Evolutionary conservation across 1,140 invertebrate species (phyloP).

Genomic region (Cephus cinctus): DNA sequence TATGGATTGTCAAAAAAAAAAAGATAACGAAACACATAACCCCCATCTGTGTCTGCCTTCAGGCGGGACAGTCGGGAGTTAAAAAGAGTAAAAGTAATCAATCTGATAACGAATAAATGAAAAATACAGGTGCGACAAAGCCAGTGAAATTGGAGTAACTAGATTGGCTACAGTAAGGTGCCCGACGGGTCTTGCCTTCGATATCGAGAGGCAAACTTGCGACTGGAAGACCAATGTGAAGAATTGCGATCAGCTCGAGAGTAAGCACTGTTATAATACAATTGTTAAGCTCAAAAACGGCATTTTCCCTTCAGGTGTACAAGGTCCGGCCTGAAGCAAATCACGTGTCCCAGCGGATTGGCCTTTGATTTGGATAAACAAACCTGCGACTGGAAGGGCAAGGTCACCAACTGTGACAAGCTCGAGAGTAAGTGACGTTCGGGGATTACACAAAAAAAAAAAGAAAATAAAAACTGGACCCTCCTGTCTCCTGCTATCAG

Average conservation of each 20-base stretch:
- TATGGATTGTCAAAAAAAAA: too few relatives aligned
- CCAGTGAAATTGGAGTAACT: constrained; percentile 79
- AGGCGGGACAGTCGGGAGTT: not conserved
- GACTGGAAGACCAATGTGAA: constrained; percentile 95
- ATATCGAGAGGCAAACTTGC: constrained; percentile 92
- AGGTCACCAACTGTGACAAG: constrained; percentile 94
- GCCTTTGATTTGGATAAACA: constrained; percentile 96
- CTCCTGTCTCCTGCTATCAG: constrained; percentile 2
- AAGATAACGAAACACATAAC: not conserved
- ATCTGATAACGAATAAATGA: constrained; percentile 16
- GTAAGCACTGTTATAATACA: constrained; percentile 70
- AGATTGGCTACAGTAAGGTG: constrained; percentile 84
- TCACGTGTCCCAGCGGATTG: constrained; percentile 91
- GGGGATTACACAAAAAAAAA: constrained; percentile 16
- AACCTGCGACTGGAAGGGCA: constrained; percentile 96
- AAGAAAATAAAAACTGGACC: constrained; percentile 7
- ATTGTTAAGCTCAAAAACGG: constrained; percentile 1
- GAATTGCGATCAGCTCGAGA: constrained; percentile 90
- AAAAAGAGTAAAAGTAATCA: constrained; percentile 3
- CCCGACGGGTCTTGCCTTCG: constrained; percentile 88
- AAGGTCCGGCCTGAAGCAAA: constrained; percentile 89
- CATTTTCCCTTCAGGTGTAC: constrained; percentile 69
- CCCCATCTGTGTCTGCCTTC: too few relatives aligned
- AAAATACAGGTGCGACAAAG: constrained; percentile 80
- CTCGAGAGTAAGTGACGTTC: constrained; percentile 87